Evolutionary conservation across 2,113 vertebrate genomes (phyloP), one percentile per base, ranked within the genome.

Genomic region (Perognathus longimembris): DNA sequence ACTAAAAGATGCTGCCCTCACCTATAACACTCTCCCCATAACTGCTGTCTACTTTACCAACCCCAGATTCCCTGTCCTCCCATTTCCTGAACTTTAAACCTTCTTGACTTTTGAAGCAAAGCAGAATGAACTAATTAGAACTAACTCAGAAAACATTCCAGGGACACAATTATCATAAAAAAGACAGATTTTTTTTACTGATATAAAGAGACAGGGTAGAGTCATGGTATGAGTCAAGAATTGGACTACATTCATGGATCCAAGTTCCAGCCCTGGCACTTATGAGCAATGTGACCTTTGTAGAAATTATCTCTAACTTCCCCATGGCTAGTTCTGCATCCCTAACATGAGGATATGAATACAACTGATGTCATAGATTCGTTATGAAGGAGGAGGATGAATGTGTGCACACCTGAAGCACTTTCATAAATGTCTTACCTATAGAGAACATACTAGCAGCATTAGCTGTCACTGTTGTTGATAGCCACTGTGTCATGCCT

Each of bases 71-170:
- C 6, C 64, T 67, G 81, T 32, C 24, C 2, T 22, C 50, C n/a
- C 8, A 67, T 17, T 77, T 89, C 21, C 67, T 45, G 85, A 38
- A 93, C 26, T 67, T 77, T 30, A 40, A 94, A 78, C 5, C 21
- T 54, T 64, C 3, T 81, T 38, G 64, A 36, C n/a, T 63, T 66
- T 94, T 40, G 70, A 59, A 94, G 63, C 8, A 88, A 88, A 17
- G 61, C 20, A 88, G 38, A 81, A 78, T 77, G 24, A 61, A 59
- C 90, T 26, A 4, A 71, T 70, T 67, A 28, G 42, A 89, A 83
- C 22, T 90, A 77, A 85, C 78, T 90, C 28, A 64, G 11, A 42
- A 95, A 87, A 92, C 69, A 20, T 36, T 77, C 42, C 38, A 92
- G 71, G 36, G 71, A 79, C 18, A 71, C 8, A 92, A 6, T 11